A percentile compares a stretch with the other conserved stretches of the same genome.
Evolutionary conservation across 1,140 invertebrate species (phyloP).

Genomic region (Formica selysi): DNA sequence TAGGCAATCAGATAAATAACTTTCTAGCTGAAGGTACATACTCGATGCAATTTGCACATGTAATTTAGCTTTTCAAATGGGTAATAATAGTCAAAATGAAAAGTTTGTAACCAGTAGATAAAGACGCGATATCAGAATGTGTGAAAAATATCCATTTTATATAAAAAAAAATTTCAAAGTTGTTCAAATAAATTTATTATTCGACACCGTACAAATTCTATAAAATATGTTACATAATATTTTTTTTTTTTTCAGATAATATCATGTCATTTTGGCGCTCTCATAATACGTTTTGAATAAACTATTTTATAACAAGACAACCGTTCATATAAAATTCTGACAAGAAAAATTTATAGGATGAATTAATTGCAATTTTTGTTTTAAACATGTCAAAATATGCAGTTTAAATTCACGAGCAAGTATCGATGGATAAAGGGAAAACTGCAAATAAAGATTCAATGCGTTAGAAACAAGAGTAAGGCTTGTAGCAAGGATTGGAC

Average conservation of each 20-base stretch:
- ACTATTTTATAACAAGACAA: too few species aligned
- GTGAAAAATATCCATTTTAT: background rate
- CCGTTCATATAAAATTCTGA: background rate
- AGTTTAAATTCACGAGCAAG: background rate
- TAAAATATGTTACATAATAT: background rate
- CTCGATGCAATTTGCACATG: background rate
- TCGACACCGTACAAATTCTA: background rate
- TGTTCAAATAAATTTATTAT: background rate
- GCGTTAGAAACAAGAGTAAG: background rate
- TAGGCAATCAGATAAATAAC: conserved; percentile 16
- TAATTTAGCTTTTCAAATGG: background rate
- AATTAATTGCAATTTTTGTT: background rate
- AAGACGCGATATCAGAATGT: background rate
- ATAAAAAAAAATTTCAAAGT: background rate
- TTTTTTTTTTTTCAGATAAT: background rate
- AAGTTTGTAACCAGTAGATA: background rate
- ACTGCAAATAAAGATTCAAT: conserved; percentile 1
- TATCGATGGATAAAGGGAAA: background rate
- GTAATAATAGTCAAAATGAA: background rate
- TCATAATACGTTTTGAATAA: too few species aligned
- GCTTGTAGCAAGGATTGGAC: conserved; percentile 36
- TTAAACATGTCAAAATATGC: background rate
- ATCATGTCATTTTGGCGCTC: background rate
- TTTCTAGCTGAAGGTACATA: conserved; percentile 25
- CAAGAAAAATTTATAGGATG: background rate